These are phyloP conservation scores for Plecturocebus donacophilus DNA, from an alignment of 2,113 vertebrate genomes.

Conservation along the genomic window DNA sequence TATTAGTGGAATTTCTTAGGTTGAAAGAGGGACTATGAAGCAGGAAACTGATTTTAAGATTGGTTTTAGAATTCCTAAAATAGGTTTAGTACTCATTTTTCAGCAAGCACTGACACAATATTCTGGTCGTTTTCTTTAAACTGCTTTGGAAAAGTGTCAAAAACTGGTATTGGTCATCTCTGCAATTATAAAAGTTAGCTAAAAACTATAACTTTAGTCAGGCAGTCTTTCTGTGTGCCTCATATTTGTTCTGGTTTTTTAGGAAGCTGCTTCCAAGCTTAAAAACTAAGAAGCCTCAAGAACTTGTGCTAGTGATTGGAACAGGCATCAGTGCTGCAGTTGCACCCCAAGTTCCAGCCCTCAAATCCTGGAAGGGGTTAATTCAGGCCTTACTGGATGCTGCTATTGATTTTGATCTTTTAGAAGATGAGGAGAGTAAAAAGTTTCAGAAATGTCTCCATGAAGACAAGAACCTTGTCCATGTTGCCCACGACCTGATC, in stretches of 20 bases:
- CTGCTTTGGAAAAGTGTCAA: background rate
- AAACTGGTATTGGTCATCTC: background rate
- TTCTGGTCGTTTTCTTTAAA: background rate
- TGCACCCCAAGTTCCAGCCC: slow-evolving; percentile 94
- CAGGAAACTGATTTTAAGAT: slow-evolving; percentile 27
- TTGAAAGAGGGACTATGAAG: background rate
- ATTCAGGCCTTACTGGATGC: slow-evolving; percentile 96
- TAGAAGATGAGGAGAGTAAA: slow-evolving; percentile 95
- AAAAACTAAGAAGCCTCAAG: slow-evolving; percentile 94
- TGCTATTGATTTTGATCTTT: slow-evolving; percentile 95
- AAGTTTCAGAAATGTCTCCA: slow-evolving; percentile 95
- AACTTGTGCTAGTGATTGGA: slow-evolving; percentile 96
- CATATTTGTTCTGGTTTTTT: slow-evolving; percentile 34
- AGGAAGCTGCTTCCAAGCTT: slow-evolving; percentile 97
- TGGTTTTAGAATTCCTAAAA: background rate
- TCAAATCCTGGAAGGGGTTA: slow-evolving; percentile 97
- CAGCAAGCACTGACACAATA: background rate
- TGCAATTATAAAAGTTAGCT: background rate
- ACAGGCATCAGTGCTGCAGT: slow-evolving; percentile 96
- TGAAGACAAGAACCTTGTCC: slow-evolving; percentile 96
- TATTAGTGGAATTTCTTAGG: slow-evolving; percentile 32
- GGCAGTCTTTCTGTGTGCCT: fast-evolving
- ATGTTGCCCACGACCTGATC: slow-evolving; percentile 97
- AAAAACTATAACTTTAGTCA: background rate
- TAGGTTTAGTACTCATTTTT: background rate